phyloP scores from a whole-genome alignment of 2,797 vertebrate genomes.

The Hemibagrus guttatus region DNA sequence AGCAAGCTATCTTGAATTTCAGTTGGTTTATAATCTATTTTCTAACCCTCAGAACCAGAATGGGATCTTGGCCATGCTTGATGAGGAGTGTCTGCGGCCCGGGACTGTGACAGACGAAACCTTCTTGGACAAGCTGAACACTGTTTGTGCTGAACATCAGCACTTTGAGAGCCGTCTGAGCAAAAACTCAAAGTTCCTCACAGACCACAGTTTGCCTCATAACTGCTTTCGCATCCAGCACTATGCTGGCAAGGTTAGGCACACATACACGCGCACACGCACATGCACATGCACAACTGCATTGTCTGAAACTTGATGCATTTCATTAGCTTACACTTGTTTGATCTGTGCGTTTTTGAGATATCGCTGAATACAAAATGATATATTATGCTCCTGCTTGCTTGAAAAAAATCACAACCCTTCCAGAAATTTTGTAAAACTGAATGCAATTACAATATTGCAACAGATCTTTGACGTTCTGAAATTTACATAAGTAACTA shows the following conservation, averaged over 20 bases:
- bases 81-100: conserved; percentile 94
- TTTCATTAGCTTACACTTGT: not conserved
- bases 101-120: conserved; percentile 95
- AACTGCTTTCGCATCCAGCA: conserved; percentile 98
- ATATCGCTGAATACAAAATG: not conserved
- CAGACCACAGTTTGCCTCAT: conserved; percentile 93
- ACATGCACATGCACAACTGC: not conserved
- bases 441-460: conserved; percentile 14
- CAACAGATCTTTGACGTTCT: conserved; percentile 2
- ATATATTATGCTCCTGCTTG: not conserved
- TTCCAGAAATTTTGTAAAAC: not conserved
- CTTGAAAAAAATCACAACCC: not conserved
- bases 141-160: conserved; percentile 92
- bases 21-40: conserved; percentile 11
- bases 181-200: conserved; percentile 95
- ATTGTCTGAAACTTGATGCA: not conserved
- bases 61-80: conserved; percentile 97
- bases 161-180: conserved; percentile 97
- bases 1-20: not conserved
- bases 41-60: conserved; percentile 83
- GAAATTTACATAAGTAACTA: conserved; percentile 7
- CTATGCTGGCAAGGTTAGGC: conserved; percentile 93
- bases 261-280: not conserved
- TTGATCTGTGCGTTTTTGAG: not conserved
- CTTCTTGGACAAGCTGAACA: conserved; percentile 96